These are phyloP conservation scores for Spodoptera litura DNA, from an alignment of 1,140 invertebrate species.

Conservation along the genomic window DNA sequence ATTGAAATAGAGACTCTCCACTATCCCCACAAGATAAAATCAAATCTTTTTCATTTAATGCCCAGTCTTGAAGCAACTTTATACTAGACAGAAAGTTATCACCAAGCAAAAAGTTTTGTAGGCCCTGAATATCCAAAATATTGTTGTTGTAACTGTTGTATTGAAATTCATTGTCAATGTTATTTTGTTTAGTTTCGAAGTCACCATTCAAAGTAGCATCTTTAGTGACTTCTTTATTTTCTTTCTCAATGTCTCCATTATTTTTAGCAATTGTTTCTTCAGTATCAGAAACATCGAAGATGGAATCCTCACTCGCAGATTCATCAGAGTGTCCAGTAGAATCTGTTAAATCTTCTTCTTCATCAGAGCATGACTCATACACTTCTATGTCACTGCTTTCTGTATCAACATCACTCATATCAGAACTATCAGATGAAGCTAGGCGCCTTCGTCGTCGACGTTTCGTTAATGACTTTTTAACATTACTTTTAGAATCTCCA, in stretches of 20 bases:
- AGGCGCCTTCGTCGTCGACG: conserved; percentile 84
- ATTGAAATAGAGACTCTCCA: conserved; percentile 82
- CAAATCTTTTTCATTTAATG: conserved; percentile 81
- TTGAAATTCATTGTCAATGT: conserved; percentile 37
- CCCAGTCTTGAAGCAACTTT: conserved; percentile 81
- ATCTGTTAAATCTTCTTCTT: conserved; percentile 75
- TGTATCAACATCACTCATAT: conserved; percentile 85
- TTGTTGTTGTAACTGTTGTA: conserved; percentile 47
- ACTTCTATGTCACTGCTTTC: conserved; percentile 83
- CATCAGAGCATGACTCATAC: conserved; percentile 72
- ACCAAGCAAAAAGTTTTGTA: conserved; percentile 77
- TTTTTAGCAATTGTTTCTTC: conserved; percentile 52
- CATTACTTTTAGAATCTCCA: conserved; percentile 68
- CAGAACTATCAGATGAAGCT: conserved; percentile 75
- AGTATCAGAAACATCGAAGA: conserved; percentile 60
- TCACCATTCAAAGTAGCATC: conserved; percentile 51
- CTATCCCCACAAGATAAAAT: conserved; percentile 83
- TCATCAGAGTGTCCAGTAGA: conserved; percentile 77
- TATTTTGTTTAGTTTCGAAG: conserved; percentile 37
- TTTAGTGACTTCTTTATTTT: conserved; percentile 4
- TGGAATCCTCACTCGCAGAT: conserved; percentile 72
- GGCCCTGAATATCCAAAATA: conserved; percentile 50
- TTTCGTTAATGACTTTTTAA: conserved; percentile 74
- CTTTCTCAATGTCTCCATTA: conserved; percentile 55
- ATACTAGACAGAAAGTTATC: conserved; percentile 80